A percentile compares a stretch with the other conserved stretches of the same genome.
These are phyloP conservation scores for Chlorocebus sabaeus DNA, from an alignment of 2,113 vertebrate genomes.

Conservation along the genomic window DNA sequence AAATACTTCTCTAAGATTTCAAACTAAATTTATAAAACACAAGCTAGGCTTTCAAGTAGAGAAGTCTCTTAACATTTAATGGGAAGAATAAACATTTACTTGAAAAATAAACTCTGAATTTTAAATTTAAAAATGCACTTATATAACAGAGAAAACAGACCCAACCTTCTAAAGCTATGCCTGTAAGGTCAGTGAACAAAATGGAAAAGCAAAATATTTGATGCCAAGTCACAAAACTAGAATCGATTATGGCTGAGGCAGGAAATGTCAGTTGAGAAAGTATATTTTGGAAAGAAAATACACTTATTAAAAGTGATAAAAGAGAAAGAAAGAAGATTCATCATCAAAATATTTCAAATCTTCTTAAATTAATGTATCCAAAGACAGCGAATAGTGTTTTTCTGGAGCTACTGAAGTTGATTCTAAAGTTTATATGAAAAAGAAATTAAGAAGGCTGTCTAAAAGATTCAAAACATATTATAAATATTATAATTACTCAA, in stretches of 20 bases:
- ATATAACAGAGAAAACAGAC: neutral
- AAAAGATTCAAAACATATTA: neutral
- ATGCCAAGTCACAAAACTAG: neutral
- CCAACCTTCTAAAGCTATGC: neutral
- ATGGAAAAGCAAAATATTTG: neutral
- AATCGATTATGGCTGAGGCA: neutral
- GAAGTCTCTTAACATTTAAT: neutral
- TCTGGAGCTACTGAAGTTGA: neutral
- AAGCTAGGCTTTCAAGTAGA: neutral
- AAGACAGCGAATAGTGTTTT: neutral
- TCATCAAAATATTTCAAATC: neutral
- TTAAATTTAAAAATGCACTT: neutral
- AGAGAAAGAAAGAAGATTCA: neutral
- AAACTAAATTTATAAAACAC: neutral
- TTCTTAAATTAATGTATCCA: neutral
- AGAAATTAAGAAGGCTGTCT: neutral
- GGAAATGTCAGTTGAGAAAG: neutral
- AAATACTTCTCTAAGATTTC: neutral
- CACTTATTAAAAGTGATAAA: neutral
- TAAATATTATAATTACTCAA: neutral
- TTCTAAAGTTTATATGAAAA: neutral
- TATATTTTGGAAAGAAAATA: neutral
- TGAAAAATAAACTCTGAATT: conserved; percentile 10
- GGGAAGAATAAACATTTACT: neutral
- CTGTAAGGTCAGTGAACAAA: neutral